Conservation (phyloP, 2,797 vertebrate genomes). For the Galaxias olidus region DNA sequence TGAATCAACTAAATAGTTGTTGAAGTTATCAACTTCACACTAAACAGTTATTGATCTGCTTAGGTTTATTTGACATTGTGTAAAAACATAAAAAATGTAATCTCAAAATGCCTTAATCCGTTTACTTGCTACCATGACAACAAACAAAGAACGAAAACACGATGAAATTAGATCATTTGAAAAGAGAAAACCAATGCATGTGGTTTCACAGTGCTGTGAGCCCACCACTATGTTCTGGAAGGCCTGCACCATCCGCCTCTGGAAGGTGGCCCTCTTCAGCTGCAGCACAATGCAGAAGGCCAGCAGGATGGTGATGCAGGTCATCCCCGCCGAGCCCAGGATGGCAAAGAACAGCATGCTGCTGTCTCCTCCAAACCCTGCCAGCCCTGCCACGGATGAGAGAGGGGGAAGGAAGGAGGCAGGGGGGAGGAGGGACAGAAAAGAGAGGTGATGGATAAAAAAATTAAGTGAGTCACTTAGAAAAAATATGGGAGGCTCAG, state of each 20-base stretch:
- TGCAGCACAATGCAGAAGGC: slow-evolving; percentile 87
- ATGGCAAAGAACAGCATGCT: slow-evolving; percentile 86
- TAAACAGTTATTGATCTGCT: too few species aligned
- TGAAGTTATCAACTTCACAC: too few species aligned
- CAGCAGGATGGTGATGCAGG: slow-evolving; percentile 84
- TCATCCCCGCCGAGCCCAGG: slow-evolving; percentile 87
- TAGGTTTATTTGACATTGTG: too few species aligned
- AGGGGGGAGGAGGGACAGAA: neutral
- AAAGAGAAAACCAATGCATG: too few species aligned
- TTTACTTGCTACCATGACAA: too few species aligned
- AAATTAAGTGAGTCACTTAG: neutral
- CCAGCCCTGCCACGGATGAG: slow-evolving; percentile 52
- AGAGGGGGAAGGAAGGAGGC: neutral
- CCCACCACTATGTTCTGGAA: slow-evolving; percentile 81
- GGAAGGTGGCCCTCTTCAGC: slow-evolving; percentile 81
- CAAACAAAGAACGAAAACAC: neutral
- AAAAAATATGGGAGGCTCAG: neutral
- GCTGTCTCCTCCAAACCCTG: slow-evolving; percentile 68
- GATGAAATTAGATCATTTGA: neutral
- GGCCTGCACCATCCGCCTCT: slow-evolving; percentile 84
- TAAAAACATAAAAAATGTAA: too few species aligned
- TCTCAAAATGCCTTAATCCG: too few species aligned
- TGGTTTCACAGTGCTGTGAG: neutral
- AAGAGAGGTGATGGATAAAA: neutral
- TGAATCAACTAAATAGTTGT: too few species aligned